Evolutionary conservation across 2,113 vertebrate genomes (phyloP), one percentile per base, ranked within the genome.

Genomic region (Camelus bactrianus): DNA sequence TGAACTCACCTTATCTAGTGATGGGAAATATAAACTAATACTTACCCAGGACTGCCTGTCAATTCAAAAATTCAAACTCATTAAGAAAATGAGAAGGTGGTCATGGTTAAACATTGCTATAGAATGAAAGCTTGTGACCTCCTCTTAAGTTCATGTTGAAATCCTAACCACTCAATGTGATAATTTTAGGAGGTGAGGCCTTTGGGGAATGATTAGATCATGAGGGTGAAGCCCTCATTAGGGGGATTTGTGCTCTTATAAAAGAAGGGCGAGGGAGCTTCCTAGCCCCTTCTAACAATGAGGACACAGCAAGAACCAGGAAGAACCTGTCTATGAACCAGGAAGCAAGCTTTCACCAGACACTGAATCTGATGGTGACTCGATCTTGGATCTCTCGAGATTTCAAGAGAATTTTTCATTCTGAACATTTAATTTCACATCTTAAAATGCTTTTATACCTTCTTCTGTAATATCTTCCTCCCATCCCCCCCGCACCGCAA

Each of bases 351-450:
- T n/a, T 1, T 69, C 62, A 77, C 42, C 52, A n/a, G 11, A 79
- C 6, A 48, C 64, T 91, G 19, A 72, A 79, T 64, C n/a, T 32
- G 17, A 11, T 6, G 17, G 12, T n/a, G 10, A 1, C 48, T 9
- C 73, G 24, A 64, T 26, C 46, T 38, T 48, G 24, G 32, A 87
- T 73, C 72, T 92, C 12, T 38, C 8, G 24, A 65, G 30, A 81
- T 72, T 81, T 73, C 82, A 81, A 26, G 54, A 91, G 38, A 26
- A 65, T n/a, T 83, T 73, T 91, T 24, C 67, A 60, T 52, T 83
- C 26, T 48, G 56, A 79, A 3, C 54, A 92, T 56, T 81, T 75
- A 20, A 35, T 54, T 7, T 60, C 28, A 80, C 50, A 88, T 32
- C 30, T 85, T 30, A 89, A 94, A 95, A 90, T 64, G 46, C 2